Percentiles rank a stretch among this genome's conserved stretches.
Evolutionary conservation across 2,888 invertebrate genomes (phyloP).

Genomic region (Nephrocerus scutellatus): DNA sequence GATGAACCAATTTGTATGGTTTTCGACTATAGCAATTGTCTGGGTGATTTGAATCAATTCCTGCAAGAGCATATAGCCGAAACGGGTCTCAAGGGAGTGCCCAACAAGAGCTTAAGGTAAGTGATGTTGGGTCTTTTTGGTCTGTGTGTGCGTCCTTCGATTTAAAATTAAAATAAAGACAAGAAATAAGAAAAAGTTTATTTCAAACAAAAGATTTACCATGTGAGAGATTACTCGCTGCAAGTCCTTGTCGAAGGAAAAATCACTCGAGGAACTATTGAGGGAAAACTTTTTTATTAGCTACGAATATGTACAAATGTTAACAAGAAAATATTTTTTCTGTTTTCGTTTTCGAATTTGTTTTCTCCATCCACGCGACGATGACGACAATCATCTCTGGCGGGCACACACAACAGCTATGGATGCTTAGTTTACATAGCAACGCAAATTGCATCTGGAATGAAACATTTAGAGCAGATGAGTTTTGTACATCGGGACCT

Average conservation of each 20-base stretch:
- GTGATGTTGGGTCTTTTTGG: too few relatives aligned
- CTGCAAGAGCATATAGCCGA: conserved; percentile 73
- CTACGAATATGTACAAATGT: too few relatives aligned
- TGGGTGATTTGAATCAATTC: conserved; percentile 79
- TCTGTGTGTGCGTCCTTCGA: conserved; percentile 6
- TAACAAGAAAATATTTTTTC: conserved; percentile 21
- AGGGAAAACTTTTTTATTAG: too few relatives aligned
- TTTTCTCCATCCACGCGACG: conserved; percentile 5
- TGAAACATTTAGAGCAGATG: conserved; percentile 81
- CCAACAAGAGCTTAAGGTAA: conserved; percentile 66
- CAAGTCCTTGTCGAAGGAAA: too few relatives aligned
- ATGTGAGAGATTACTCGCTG: too few relatives aligned
- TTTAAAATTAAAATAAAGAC: conserved; percentile 2
- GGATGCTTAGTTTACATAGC: conserved; percentile 80
- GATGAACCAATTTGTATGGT: conserved; percentile 70
- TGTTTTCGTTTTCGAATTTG: conserved; percentile 9
- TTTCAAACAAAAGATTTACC: not conserved
- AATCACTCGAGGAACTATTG: too few relatives aligned
- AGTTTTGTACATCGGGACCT: conserved; percentile 82
- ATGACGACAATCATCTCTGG: not conserved
- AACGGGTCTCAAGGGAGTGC: conserved; percentile 57
- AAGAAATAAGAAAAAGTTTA: not conserved
- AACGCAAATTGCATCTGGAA: conserved; percentile 80
- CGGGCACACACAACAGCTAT: conserved; percentile 58
- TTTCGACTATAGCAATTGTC: conserved; percentile 58